Evolutionary conservation across 2,113 vertebrate genomes (phyloP).

Genomic region (Camelus bactrianus): DNA sequence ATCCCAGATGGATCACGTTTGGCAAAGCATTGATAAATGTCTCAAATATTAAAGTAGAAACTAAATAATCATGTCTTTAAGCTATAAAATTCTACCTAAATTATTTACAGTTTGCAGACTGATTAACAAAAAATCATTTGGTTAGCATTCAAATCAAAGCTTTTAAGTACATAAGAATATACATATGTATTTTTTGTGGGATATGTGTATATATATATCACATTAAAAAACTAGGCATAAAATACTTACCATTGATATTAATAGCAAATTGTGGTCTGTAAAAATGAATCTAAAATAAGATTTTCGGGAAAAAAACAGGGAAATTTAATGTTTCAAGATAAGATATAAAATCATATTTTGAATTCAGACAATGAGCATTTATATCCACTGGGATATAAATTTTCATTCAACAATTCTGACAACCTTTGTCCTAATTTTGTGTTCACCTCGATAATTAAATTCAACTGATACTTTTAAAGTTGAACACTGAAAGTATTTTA

Average conservation of each 20-base stretch:
- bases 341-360: not conserved
- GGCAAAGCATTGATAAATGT: not conserved
- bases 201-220: not conserved
- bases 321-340: slow-evolving; percentile 13
- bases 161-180: not conserved
- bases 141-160: not conserved
- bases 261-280: not conserved
- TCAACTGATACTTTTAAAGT: not conserved
- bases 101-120: not conserved
- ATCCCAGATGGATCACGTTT: not conserved
- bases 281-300: not conserved
- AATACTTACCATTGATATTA: not conserved
- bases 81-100: not conserved
- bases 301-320: not conserved
- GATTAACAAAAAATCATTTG: not conserved
- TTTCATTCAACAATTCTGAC: not conserved
- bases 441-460: slow-evolving; percentile 14
- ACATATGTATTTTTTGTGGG: not conserved
- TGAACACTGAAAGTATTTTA: not conserved
- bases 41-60: not conserved
- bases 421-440: not conserved
- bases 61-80: not conserved
- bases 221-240: not conserved
- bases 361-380: slow-evolving; percentile 1
- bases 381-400: not conserved